phyloP scores from a whole-genome alignment of 2,888 invertebrate genomes.

The Lacanobia oleracea region DNA sequence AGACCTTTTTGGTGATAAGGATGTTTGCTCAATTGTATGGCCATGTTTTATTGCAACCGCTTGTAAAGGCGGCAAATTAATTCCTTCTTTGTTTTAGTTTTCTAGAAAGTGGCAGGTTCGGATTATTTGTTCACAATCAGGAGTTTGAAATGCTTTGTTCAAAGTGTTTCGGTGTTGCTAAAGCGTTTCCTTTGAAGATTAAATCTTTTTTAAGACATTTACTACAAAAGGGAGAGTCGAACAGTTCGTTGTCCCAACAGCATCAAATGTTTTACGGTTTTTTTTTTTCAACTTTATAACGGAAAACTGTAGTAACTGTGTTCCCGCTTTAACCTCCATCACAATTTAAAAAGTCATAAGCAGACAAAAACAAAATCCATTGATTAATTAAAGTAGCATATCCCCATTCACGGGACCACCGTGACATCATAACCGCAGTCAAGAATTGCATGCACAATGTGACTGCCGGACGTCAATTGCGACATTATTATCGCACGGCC shows the following conservation, averaged over 20 bases:
- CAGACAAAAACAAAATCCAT: slow-evolving; percentile 22
- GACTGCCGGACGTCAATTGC: slow-evolving; percentile 58
- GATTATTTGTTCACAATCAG: too few relatives aligned
- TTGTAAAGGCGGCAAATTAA: slow-evolving; percentile 21
- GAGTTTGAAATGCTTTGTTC: too few relatives aligned
- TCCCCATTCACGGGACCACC: slow-evolving; percentile 57
- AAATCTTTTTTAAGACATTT: neutral
- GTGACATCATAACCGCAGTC: slow-evolving; percentile 59
- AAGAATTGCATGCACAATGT: slow-evolving; percentile 61
- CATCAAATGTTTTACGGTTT: too few relatives aligned
- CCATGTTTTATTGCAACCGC: slow-evolving; percentile 35
- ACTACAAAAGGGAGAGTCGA: neutral
- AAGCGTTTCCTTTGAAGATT: neutral
- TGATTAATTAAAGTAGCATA: slow-evolving; percentile 41
- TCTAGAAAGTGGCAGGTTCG: too few relatives aligned
- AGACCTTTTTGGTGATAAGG: slow-evolving; percentile 4
- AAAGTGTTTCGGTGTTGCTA: neutral
- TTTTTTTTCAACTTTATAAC: too few relatives aligned
- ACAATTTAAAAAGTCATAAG: slow-evolving; percentile 27
- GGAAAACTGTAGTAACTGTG: neutral
- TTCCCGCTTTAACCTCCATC: slow-evolving; percentile 3
- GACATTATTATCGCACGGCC: slow-evolving; percentile 63
- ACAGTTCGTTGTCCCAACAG: neutral
- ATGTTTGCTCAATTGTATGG: slow-evolving; percentile 35
- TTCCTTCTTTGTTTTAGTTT: neutral